Conservation (phyloP, 64 coral and sea anemone species). For the Cladopsammia gracilis region DNA sequence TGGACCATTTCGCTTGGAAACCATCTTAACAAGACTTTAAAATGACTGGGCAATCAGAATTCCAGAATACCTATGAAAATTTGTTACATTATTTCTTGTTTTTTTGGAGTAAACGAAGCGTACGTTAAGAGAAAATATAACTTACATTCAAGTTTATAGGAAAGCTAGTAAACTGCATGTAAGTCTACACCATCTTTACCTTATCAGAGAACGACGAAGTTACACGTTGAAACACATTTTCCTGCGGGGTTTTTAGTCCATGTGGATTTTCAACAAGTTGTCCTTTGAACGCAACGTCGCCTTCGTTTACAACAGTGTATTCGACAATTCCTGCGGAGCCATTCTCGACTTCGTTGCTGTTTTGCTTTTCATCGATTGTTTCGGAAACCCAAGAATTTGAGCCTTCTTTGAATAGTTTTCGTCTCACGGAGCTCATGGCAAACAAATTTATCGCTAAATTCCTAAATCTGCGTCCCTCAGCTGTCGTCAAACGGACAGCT, state of each 20-base stretch:
- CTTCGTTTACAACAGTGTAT: slow-evolving; percentile 40
- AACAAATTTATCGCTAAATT: slow-evolving; percentile 9
- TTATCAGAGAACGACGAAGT: slow-evolving; percentile 21
- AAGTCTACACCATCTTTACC: background rate
- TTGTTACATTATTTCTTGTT: too few relatives aligned
- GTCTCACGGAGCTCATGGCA: slow-evolving; percentile 37
- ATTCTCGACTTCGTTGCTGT: slow-evolving; percentile 22
- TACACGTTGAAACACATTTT: slow-evolving; percentile 16
- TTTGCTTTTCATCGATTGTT: slow-evolving; percentile 48
- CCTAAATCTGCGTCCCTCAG: slow-evolving; percentile 13
- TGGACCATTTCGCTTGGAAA: too few relatives aligned
- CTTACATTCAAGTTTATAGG: too few relatives aligned
- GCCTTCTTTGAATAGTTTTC: slow-evolving; percentile 44
- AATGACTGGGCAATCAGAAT: too few relatives aligned
- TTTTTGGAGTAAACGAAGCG: too few relatives aligned
- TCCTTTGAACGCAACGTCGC: background rate
- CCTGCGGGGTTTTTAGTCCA: slow-evolving; percentile 23
- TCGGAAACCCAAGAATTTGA: slow-evolving; percentile 44
- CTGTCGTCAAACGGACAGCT: slow-evolving; percentile 26
- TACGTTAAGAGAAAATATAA: too few relatives aligned
- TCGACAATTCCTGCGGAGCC: slow-evolving; percentile 16
- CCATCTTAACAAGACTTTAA: too few relatives aligned
- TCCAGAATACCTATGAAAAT: too few relatives aligned
- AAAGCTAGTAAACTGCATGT: background rate
- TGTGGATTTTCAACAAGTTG: slow-evolving; percentile 28